These are phyloP conservation scores for Cranoglanis bouderius DNA, from an alignment of 2,113 vertebrate species.

Conservation along the genomic window DNA sequence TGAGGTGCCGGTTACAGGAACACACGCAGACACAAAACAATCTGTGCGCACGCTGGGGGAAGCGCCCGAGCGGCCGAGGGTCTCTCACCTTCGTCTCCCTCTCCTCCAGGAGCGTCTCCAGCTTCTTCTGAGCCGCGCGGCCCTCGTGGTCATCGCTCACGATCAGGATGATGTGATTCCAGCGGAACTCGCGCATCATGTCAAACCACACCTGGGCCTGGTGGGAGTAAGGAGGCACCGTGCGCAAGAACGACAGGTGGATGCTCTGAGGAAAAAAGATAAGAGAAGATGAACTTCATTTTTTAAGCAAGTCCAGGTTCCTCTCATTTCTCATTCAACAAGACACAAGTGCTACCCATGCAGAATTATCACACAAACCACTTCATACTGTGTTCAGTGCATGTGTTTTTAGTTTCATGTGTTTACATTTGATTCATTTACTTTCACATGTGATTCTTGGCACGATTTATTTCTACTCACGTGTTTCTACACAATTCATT, in stretches of 20 bases:
- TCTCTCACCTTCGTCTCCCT: slow-evolving; percentile 96
- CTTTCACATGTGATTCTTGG: not conserved
- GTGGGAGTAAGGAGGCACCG: slow-evolving; percentile 95
- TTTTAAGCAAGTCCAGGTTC: not conserved
- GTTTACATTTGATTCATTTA: not conserved
- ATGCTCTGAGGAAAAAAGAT: slow-evolving; percentile 82
- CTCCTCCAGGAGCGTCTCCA: slow-evolving; percentile 97
- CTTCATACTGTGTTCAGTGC: not conserved
- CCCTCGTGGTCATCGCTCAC: slow-evolving; percentile 98
- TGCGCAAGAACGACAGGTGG: slow-evolving; percentile 95
- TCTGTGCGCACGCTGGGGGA: slow-evolving; percentile 30
- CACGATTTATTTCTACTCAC: too few species aligned
- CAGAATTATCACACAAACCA: not conserved
- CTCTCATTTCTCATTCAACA: not conserved
- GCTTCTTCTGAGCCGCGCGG: slow-evolving; percentile 93
- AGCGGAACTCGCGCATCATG: slow-evolving; percentile 97
- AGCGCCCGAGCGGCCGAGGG: not conserved
- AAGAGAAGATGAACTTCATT: not conserved
- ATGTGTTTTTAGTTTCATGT: not conserved
- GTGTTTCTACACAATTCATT: too few species aligned
- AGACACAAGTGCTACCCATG: not conserved
- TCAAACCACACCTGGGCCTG: slow-evolving; percentile 99
- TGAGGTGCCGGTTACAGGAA: slow-evolving; percentile 66
- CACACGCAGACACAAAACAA: slow-evolving; percentile 23
- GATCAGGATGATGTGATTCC: slow-evolving; percentile 97